Evolutionary conservation across 1,140 invertebrate species (phyloP).

Genomic region (Drosophila kanapiae): DNA sequence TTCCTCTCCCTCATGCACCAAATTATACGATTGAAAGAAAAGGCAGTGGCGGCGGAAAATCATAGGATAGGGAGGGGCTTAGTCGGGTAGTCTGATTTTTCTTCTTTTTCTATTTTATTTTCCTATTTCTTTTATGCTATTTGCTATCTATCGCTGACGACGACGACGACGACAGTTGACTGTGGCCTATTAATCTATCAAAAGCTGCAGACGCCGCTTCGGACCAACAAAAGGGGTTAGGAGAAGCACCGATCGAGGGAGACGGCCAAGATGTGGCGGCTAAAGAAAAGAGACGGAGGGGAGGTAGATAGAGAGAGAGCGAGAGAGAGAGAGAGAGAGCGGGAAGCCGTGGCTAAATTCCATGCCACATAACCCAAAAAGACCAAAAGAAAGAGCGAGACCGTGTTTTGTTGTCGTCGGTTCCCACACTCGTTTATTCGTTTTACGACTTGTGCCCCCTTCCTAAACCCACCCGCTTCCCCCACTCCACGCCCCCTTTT

Average conservation of each 20-base stretch:
- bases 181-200: slow-evolving; percentile 82
- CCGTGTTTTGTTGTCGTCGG: slow-evolving; percentile 45
- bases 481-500: slow-evolving; percentile 17
- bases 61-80: neutral
- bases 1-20: slow-evolving; percentile 62
- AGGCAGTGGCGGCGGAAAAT: neutral
- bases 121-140: slow-evolving; percentile 7
- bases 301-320: neutral
- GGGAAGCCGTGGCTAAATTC: slow-evolving; percentile 55
- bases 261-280: neutral
- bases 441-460: slow-evolving; percentile 61
- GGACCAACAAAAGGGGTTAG: slow-evolving; percentile 48
- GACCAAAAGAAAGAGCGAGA: slow-evolving; percentile 40
- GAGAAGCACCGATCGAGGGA: neutral
- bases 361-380: slow-evolving; percentile 66
- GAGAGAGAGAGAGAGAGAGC: slow-evolving; percentile 1
- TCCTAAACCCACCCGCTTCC: neutral
- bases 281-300: slow-evolving; percentile 1
- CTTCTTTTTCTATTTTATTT: slow-evolving; percentile 4
- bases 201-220: slow-evolving; percentile 41
- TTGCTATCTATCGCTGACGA: slow-evolving; percentile 42
- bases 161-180: slow-evolving; percentile 50
- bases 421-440: slow-evolving; percentile 77
- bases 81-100: neutral
- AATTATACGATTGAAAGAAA: slow-evolving; percentile 39